Evolutionary conservation across 2,797 vertebrate genomes (phyloP).

Genomic region (Crocidura indochinensis): DNA sequence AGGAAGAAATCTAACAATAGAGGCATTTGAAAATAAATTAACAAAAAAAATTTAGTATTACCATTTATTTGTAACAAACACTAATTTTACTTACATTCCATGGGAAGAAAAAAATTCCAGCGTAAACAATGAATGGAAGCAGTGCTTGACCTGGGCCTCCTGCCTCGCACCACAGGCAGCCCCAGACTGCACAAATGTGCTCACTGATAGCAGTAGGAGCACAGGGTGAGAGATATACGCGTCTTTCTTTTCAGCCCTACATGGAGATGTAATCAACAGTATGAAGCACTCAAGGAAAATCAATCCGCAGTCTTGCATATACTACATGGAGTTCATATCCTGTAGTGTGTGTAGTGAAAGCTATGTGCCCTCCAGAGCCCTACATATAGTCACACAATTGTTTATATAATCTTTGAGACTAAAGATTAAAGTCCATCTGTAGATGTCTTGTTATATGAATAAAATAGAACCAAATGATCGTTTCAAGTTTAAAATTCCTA

Average conservation of each 20-base stretch:
- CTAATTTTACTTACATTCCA: constrained; percentile 95
- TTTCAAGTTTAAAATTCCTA: constrained; percentile 89
- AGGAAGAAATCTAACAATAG: constrained; percentile 80
- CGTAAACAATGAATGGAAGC: constrained; percentile 92
- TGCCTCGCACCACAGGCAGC: constrained; percentile 87
- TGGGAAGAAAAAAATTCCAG: constrained; percentile 93
- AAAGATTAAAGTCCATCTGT: constrained; percentile 86
- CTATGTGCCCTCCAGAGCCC: constrained; percentile 80
- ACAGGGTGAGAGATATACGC: constrained; percentile 92
- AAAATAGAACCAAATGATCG: constrained; percentile 89
- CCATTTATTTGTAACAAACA: constrained; percentile 93
- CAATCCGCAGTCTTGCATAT: constrained; percentile 89
- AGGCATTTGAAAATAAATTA: constrained; percentile 90
- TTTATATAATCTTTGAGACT: constrained; percentile 84
- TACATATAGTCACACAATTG: constrained; percentile 65
- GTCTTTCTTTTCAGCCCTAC: constrained; percentile 93
- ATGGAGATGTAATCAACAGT: constrained; percentile 94
- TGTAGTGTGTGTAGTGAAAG: constrained; percentile 90
- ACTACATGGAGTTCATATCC: constrained; percentile 92
- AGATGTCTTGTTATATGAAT: constrained; percentile 83
- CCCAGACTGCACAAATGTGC: constrained; percentile 87
- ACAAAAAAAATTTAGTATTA: constrained; percentile 90
- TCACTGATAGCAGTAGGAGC: constrained; percentile 92
- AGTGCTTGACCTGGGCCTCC: constrained; percentile 90
- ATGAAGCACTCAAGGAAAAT: constrained; percentile 96